Base-by-base conservation (phyloP, 1,140 invertebrate species). In the Heterodera carotae region DNA sequence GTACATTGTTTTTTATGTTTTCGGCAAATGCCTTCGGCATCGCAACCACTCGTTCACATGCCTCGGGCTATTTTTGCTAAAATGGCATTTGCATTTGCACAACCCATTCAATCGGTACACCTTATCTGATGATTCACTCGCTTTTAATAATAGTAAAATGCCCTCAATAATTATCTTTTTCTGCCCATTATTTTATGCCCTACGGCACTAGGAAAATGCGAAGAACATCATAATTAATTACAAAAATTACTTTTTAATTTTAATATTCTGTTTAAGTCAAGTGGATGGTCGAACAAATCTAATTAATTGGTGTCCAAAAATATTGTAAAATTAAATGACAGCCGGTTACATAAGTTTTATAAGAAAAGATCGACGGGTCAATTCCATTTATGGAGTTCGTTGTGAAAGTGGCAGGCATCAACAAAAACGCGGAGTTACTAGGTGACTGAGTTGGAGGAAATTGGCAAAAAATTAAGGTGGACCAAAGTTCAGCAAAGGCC, bases 111-210 rank as follows among this genome's bases (percentile, higher is more conserved):
- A 43, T 43, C 12, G 6, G 12, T 43, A 12, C 39, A 43, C 22
- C 48, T 56, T 56, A 56, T 56, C 48, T 56, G 48, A 56, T 56
- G n/a, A n/a, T n/a, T n/a, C n/a, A n/a, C n/a, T 56, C 48, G 18
- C 48, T 22, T 22, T 56, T 43, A n/a, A n/a, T n/a, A 15, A 56
- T 18, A 18, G 5, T 56, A 22, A 43, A 12, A 56, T 56, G 18
- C 48, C 48, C 22, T 22, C 48, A 15, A 0, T 56, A 56, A 56
- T 56, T 56, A 22, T 22, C 48, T 12, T 8, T 56, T 56, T 56
- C 22, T 22, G 48, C 48, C 48, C 48, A 56, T 56, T 56, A 56
- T 56, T 56, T 53, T n/a, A 56, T 56, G 48, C 48, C 48, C 48
- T 22, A 56, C 12, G 48, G 48, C 15, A 15, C 15, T 56, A 56